Percentiles rank a stretch among this genome's conserved stretches.
phyloP scores from a whole-genome alignment of 2,888 invertebrate species.

The Drosophila acutilabella region DNA sequence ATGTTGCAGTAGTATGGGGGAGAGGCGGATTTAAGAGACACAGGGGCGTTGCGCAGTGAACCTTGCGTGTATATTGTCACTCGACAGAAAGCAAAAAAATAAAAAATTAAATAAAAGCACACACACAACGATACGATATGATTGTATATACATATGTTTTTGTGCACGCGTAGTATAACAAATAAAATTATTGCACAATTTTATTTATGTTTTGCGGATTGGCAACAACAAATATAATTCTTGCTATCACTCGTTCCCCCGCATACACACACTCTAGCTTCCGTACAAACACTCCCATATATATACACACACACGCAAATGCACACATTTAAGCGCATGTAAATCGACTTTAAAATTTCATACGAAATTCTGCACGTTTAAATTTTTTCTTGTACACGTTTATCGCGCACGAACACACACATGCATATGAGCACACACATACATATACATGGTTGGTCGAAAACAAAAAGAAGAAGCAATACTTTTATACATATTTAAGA shows the following conservation, averaged over 20 bases:
- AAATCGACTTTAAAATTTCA: conserved; percentile 73
- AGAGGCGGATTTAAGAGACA: conserved; percentile 28
- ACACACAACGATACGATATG: conserved; percentile 17
- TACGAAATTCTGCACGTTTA: conserved; percentile 74
- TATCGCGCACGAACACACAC: conserved; percentile 62
- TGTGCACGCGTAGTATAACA: conserved; percentile 42
- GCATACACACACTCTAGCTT: conserved; percentile 19
- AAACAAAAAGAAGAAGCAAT: conserved; percentile 58
- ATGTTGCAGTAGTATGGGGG: conserved; percentile 59
- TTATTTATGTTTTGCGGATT: conserved; percentile 65
- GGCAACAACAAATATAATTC: conserved; percentile 36
- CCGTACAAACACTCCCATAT: conserved; percentile 30
- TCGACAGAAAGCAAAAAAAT: conserved; percentile 25
- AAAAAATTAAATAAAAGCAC: conserved; percentile 27
- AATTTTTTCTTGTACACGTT: conserved; percentile 74
- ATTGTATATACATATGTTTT: conserved; percentile 17
- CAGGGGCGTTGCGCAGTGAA: conserved; percentile 76
- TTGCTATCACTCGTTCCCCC: conserved; percentile 27
- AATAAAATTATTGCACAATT: conserved; percentile 74
- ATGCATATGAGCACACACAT: conserved; percentile 43
- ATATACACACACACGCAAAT: conserved; percentile 28
- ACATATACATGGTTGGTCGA: conserved; percentile 36
- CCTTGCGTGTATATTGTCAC: conserved; percentile 69
- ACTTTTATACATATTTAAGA: conserved; percentile 40
- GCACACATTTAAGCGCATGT: conserved; percentile 27